Evolutionary conservation across 1,140 invertebrate species (phyloP), one percentile per base, ranked within the genome.

Genomic region (Solenopsis invicta): DNA sequence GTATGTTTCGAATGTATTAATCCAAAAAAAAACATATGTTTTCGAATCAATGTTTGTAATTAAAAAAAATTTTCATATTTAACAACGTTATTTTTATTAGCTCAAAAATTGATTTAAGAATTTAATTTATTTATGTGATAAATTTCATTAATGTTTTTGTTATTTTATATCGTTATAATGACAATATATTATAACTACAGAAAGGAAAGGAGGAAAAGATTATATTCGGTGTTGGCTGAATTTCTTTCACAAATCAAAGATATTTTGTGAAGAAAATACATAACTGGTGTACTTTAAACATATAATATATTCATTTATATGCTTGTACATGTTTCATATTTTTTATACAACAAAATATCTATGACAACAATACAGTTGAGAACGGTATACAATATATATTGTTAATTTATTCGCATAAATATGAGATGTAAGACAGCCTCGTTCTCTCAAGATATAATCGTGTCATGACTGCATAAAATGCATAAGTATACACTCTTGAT

Each of bases 291-390:
- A 94, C 87, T 94, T 95, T 94, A 95, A 95, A 95, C 94, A 95
- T 95, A 95, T 94, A 95, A 94, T 94, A 93, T 95, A 93, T 94
- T 92, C 91, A 92, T 95, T 94, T 94, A 88, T 95, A 94, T 93
- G 91, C 91, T 94, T 92, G 93, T 95, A 95, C 92, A 94, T 94
- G 89, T 93, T 89, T 92, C 62, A 85, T 77, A 92, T 93, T 88
- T 88, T 91, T 90, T 92, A 92, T 95, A 95, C 94, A 95, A 95
- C 92, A 95, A 95, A 95, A 95, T 95, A 95, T 92, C 93, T 94
- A 95, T 94, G 91, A 94, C 91, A 93, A 94, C 92, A 92, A 92
- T 94, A 94, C 91, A 92, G 89, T 92, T 88, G 88, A 94, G 88
- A 93, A 94, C 86, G 93, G 90, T 94, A 92, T 91, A 94, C 90